Base-by-base conservation (phyloP, 1,140 invertebrate species). In the Heliconius congener region DNA sequence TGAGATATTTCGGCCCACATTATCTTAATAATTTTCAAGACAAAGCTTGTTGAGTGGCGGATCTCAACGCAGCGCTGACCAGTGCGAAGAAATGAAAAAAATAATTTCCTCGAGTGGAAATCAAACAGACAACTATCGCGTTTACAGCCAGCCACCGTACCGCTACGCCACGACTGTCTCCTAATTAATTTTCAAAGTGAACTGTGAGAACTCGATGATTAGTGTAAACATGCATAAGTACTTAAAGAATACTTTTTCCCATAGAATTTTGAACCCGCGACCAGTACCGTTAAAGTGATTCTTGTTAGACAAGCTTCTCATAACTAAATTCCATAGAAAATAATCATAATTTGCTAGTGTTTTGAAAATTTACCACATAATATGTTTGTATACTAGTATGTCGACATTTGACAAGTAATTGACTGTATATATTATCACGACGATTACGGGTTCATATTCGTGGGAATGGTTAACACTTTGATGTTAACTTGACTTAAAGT, bases 181-280 rank as follows among this genome's bases (percentile, higher is more conserved):
- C 34, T 72, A 39, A 72, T 72, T 72, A 37, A 72, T 71, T 71
- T 39, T 39, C 8, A 66, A 66, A 66, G 23, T 66, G 11, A n/a
- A 66, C 60, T 27, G 27, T 66, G 60, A 30, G 60, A 66, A 66
- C 55, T 60, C 19, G 19, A 9, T 60, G 8, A 60, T 60, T 60
- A 60, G 50, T 52, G 18, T 52, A 52, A 18, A 52, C 16, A 19
- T 19, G 18, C 18, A 8, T 46, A 19, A 3, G 16, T 52, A 19
- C 18, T 52, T 19, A 19, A 16, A 18, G 50, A 52, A 52, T 19
- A 52, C 19, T 23, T 57, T 57, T 66, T 66, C 60, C 27, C 9
- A 66, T 66, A 66, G 11, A 66, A 30, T 2, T 66, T 27, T 66
- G 60, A 66, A 66, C 60, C 23, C 60, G 60, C 27, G 60, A 66